Conservation (phyloP, 2,888 invertebrate species). For the Auanema freiburgensis region DNA sequence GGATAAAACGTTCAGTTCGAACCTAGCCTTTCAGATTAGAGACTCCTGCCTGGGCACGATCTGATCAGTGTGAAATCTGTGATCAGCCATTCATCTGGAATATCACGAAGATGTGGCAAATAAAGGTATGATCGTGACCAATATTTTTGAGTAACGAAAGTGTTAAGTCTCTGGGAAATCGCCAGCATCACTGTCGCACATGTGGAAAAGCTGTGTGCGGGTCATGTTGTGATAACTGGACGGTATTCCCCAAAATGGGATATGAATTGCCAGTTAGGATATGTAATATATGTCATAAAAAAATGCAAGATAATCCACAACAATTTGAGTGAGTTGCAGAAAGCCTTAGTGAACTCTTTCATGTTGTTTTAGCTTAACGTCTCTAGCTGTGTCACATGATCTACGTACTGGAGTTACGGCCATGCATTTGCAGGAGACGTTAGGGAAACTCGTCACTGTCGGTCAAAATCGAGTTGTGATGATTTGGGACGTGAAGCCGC, state of each 20-base stretch:
- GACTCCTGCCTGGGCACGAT: constrained; percentile 93
- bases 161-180: constrained; percentile 53
- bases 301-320: constrained; percentile 58
- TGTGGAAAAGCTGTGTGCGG: constrained; percentile 96
- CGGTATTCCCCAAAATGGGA: constrained; percentile 91
- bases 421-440: constrained; percentile 83
- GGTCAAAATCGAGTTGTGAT: constrained; percentile 94
- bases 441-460: constrained; percentile 84
- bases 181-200: constrained; percentile 70
- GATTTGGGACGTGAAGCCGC: constrained; percentile 64
- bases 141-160: constrained; percentile 3
- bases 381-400: constrained; percentile 92
- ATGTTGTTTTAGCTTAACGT: constrained; percentile 76
- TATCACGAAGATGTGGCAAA: constrained; percentile 95
- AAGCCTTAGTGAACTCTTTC: background rate
- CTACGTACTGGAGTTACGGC: constrained; percentile 86
- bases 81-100: constrained; percentile 98
- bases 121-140: constrained; percentile 70
- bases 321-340: constrained; percentile 52
- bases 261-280: constrained; percentile 96
- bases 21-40: constrained; percentile 67
- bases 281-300: constrained; percentile 82
- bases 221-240: constrained; percentile 82
- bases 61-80: constrained; percentile 91
- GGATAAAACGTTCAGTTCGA: background rate